A percentile compares a stretch with the other conserved stretches of the same genome.
Conservation (phyloP, 1,140 invertebrate species). For the Drosophila pandora region DNA sequence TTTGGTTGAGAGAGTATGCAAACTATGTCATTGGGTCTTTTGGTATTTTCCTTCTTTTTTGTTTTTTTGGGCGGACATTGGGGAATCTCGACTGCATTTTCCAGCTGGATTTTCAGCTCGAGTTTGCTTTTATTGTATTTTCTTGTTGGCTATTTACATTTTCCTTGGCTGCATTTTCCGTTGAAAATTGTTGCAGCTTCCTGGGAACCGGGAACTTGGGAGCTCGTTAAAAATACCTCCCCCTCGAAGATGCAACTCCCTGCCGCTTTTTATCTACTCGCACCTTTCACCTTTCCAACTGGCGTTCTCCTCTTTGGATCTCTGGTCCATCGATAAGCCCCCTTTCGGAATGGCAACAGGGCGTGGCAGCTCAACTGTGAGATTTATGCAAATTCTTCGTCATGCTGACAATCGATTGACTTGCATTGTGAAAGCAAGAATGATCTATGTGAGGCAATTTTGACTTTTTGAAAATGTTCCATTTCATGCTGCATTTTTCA, state of each 20-base stretch:
- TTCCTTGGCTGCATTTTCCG: conserved; percentile 46
- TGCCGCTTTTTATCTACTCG: conserved; percentile 24
- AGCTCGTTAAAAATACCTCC: conserved; percentile 48
- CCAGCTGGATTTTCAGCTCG: conserved; percentile 21
- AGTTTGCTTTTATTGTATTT: conserved; percentile 55
- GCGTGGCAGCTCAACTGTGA: conserved; percentile 26
- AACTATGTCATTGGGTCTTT: conserved; percentile 75
- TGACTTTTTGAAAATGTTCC: neutral
- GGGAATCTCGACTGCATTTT: conserved; percentile 22
- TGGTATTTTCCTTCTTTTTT: conserved; percentile 31
- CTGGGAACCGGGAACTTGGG: conserved; percentile 24
- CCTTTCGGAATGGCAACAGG: neutral
- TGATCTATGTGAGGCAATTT: conserved; percentile 9
- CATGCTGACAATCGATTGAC: conserved; percentile 29
- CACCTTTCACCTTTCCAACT: conserved; percentile 49
- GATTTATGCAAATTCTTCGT: conserved; percentile 48
- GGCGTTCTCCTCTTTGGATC: conserved; percentile 9
- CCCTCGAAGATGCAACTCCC: neutral
- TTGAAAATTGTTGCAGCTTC: conserved; percentile 51
- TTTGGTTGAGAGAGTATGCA: conserved; percentile 30
- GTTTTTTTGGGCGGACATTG: conserved; percentile 10
- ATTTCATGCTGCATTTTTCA: too few relatives aligned
- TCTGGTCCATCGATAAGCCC: neutral
- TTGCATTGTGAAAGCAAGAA: conserved; percentile 18
- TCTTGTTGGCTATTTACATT: conserved; percentile 54